Evolutionary conservation across 2,113 vertebrate species (phyloP).

Genomic region (Anhinga rufa): DNA sequence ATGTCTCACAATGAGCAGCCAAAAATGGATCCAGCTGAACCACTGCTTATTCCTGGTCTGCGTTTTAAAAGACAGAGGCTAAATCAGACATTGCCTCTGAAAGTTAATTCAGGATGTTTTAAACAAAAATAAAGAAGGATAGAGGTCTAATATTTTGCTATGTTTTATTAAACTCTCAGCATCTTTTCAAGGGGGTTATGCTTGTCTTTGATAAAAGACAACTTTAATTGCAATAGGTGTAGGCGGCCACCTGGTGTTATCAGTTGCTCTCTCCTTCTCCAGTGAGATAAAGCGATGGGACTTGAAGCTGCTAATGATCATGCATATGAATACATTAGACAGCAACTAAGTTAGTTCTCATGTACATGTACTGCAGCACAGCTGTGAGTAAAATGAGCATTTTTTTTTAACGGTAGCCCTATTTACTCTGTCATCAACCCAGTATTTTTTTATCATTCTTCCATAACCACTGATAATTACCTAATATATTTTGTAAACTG

Average conservation of each 20-base stretch:
- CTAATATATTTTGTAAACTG: constrained; percentile 44
- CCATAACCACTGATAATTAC: constrained; percentile 52
- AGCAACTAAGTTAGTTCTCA: neutral
- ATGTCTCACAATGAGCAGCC: neutral
- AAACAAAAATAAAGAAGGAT: neutral
- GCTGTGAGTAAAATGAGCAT: neutral
- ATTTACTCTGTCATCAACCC: constrained; percentile 40
- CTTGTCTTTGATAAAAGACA: neutral
- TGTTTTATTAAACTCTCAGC: neutral
- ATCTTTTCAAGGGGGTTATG: neutral
- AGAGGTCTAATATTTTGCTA: neutral
- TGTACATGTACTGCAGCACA: neutral
- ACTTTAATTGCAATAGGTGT: neutral
- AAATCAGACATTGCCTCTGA: neutral
- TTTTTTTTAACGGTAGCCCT: constrained; percentile 4
- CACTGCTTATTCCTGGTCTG: neutral
- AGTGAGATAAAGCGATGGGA: neutral
- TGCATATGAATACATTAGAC: neutral
- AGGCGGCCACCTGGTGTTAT: neutral
- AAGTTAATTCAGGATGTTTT: neutral
- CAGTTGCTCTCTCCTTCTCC: neutral
- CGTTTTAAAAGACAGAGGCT: neutral
- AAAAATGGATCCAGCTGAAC: neutral
- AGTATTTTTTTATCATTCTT: constrained; percentile 23
- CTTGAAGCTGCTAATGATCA: neutral